Conservation (phyloP, 1,140 invertebrate species). For the Drosophila ogumai region DNA sequence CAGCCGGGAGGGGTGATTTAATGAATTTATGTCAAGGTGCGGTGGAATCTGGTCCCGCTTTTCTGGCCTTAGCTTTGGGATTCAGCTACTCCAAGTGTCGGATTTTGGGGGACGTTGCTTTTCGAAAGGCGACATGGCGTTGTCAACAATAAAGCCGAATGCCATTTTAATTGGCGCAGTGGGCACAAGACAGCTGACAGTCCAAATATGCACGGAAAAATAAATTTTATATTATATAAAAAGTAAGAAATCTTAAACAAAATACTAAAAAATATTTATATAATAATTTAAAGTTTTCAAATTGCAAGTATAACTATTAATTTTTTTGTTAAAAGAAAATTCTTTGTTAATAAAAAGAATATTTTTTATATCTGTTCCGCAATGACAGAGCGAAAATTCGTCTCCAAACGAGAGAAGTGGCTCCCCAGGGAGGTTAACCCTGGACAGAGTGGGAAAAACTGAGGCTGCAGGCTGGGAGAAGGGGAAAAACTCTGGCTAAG, state of each 20-base stretch:
- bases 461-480: not conserved
- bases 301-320: not conserved
- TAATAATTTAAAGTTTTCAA: not conserved
- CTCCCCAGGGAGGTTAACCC: conserved; percentile 26
- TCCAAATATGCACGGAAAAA: conserved; percentile 5
- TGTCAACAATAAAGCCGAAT: conserved; percentile 62
- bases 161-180: conserved; percentile 77
- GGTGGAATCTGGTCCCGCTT: conserved; percentile 12
- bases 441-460: not conserved
- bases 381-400: conserved; percentile 13
- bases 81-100: conserved; percentile 47
- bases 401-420: conserved; percentile 18
- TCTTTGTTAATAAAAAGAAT: too few species aligned
- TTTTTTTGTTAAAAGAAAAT: not conserved
- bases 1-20: conserved; percentile 45
- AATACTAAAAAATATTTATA: not conserved
- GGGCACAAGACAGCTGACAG: conserved; percentile 51
- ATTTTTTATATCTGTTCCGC: not conserved
- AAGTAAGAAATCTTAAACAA: not conserved
- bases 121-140: conserved; percentile 20
- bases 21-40: conserved; percentile 71
- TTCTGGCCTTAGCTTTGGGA: not conserved
- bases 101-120: conserved; percentile 33
- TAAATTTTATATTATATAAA: not conserved
- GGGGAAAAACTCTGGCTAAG: not conserved